These are phyloP conservation scores for Neogobius melanostomus DNA, from an alignment of 2,113 vertebrate species.

Conservation along the genomic window DNA sequence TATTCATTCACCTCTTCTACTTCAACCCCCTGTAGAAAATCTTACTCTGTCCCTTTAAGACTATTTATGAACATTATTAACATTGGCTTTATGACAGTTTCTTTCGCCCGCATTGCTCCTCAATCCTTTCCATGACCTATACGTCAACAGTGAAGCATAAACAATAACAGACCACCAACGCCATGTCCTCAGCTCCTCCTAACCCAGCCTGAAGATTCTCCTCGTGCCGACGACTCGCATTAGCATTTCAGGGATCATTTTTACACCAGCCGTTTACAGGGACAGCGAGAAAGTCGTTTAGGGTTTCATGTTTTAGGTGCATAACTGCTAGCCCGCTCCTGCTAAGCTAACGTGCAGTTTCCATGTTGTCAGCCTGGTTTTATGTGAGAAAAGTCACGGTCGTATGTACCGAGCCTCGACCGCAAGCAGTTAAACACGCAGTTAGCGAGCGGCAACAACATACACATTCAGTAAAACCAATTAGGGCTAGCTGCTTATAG, in stretches of 20 bases:
- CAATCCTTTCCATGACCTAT: background rate
- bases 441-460: slow-evolving; percentile 4
- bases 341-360: slow-evolving; percentile 22
- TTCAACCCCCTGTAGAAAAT: no score
- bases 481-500: slow-evolving; percentile 28
- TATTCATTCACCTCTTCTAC: no score
- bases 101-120: background rate
- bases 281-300: background rate
- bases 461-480: slow-evolving; percentile 16
- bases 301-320: no score
- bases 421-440: slow-evolving; percentile 23
- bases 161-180: background rate
- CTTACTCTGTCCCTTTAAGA: background rate
- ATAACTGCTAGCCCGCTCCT: no score
- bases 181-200: background rate
- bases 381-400: slow-evolving; percentile 5
- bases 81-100: background rate
- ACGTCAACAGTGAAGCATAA: background rate
- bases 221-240: background rate
- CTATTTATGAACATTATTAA: background rate
- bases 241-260: background rate
- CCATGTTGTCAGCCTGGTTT: slow-evolving; percentile 51
- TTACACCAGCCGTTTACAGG: slow-evolving; percentile 9
- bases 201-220: background rate
- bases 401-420: slow-evolving; percentile 4